Evolutionary conservation across 2,888 invertebrate genomes (phyloP), one percentile per base, ranked within the genome.

Genomic region (Alcis repandata): DNA sequence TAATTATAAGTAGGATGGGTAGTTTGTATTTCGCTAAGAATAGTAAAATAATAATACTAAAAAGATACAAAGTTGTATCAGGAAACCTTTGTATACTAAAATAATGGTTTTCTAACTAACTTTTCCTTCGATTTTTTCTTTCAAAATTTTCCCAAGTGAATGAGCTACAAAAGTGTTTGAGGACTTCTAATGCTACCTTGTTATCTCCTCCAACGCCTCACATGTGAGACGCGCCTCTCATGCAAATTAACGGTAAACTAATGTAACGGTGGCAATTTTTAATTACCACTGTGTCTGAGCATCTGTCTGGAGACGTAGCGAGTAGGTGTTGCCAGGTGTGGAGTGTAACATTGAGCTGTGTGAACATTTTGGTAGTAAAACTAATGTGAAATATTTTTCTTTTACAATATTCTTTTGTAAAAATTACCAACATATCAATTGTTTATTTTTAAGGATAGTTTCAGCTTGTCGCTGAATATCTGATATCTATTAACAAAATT

Each of bases 261-360:
- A 85, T 75, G 84, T 84, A 81, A 80, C 75, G 83, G 84, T 83
- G 82, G 87, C 87, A 89, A 91, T 92, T 93, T 93, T 93, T 92
- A 93, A 92, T 93, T 91, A 91, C 87, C 79, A 79, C 76, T 79
- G 80, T 84, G 90, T 90, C 91, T 91, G 87, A 88, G 89, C 86
- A 85, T 87, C 86, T 85, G 91, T 91, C 91, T 91, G 82, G 85
- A 85, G 85, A 74, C 76, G 69, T 65, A 63, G 59, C 67, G 69
- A 63, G 70, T 36, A 20, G 48, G 51, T 45, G 59, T 59, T 66
- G 57, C 65, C 60, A 66, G 64, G 32, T 49, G 46, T 56, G 32
- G 7, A 20, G n/a, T 3, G 19, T 9, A 15, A 49, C 9, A 17
- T 17, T 27, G 32, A 13, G 17, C 4, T 0, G 22, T n/a, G 2